These are phyloP conservation scores for Amblyteles armatorius DNA, from an alignment of 2,888 invertebrate genomes.

Conservation along the genomic window DNA sequence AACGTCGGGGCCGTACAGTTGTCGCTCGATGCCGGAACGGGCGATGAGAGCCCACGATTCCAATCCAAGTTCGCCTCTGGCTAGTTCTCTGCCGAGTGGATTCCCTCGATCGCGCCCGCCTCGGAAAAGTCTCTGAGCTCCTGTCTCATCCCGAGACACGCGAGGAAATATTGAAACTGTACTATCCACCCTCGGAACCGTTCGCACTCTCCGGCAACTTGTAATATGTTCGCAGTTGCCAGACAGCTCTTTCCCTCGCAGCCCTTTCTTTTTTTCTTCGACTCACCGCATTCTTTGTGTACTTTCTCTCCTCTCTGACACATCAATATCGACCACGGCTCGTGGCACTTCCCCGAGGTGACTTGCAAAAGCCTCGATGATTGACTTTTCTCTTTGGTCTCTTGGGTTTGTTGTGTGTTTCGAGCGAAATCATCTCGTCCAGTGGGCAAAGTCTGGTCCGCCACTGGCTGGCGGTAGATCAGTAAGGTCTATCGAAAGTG, in stretches of 20 bases:
- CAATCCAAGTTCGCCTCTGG: conserved; percentile 67
- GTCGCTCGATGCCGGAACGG: conserved; percentile 36
- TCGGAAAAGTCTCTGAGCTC: conserved; percentile 61
- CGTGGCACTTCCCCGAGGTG: not conserved
- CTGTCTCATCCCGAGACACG: conserved; percentile 62
- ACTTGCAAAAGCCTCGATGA: conserved; percentile 14
- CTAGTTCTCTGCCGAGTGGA: conserved; percentile 56
- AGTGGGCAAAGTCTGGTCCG: no score
- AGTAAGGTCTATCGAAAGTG: no score
- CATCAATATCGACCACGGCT: conserved; percentile 14
- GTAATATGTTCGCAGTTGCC: conserved; percentile 59
- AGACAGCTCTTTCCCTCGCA: conserved; percentile 35
- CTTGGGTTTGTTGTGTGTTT: not conserved
- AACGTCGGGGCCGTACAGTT: conserved; percentile 28
- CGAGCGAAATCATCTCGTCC: not conserved
- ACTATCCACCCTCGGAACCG: conserved; percentile 10
- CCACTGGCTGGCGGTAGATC: no score
- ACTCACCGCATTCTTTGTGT: conserved; percentile 20
- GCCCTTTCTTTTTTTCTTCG: conserved; percentile 26
- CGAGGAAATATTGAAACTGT: conserved; percentile 66
- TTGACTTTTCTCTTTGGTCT: conserved; percentile 29
- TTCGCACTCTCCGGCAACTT: conserved; percentile 34
- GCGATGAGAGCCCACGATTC: conserved; percentile 54
- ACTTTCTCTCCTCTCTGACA: conserved; percentile 25
- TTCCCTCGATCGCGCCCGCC: conserved; percentile 21